A percentile compares a stretch with the other conserved stretches of the same genome.
phyloP scores from a whole-genome alignment of 2,797 vertebrate genomes.

The Anas georgica region DNA sequence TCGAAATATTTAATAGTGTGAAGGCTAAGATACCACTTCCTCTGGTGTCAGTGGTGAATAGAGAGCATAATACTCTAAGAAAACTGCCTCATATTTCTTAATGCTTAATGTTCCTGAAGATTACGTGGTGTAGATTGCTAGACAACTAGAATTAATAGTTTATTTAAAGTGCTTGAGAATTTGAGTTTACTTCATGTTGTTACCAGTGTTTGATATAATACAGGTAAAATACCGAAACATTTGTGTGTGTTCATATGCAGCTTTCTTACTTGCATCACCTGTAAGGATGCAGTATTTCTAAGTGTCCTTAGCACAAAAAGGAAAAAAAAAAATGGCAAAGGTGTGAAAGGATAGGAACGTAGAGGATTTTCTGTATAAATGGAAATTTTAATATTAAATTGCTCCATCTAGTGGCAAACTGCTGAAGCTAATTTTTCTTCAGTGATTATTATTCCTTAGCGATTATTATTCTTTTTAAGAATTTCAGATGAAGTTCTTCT shows the following conservation, averaged over 20 bases:
- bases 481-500: neutral
- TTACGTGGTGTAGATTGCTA: neutral
- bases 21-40: neutral
- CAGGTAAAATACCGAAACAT: neutral
- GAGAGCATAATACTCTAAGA: neutral
- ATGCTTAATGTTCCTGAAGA: neutral
- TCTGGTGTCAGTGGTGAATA: neutral
- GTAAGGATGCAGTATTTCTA: neutral
- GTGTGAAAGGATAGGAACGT: neutral
- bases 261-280: neutral
- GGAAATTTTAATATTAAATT: conserved; percentile 64
- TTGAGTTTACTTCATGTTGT: neutral
- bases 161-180: neutral
- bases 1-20: neutral
- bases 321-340: neutral
- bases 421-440: conserved; percentile 8
- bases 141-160: neutral
- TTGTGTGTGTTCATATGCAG: neutral
- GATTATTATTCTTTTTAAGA: neutral
- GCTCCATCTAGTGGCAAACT: conserved; percentile 73
- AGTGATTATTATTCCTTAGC: neutral
- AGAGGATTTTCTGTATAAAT: conserved; percentile 1
- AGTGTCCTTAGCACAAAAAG: neutral
- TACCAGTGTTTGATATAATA: neutral
- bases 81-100: conserved; percentile 5